Conservation (phyloP, 2,888 invertebrate genomes). For the Halictus ligatus region DNA sequence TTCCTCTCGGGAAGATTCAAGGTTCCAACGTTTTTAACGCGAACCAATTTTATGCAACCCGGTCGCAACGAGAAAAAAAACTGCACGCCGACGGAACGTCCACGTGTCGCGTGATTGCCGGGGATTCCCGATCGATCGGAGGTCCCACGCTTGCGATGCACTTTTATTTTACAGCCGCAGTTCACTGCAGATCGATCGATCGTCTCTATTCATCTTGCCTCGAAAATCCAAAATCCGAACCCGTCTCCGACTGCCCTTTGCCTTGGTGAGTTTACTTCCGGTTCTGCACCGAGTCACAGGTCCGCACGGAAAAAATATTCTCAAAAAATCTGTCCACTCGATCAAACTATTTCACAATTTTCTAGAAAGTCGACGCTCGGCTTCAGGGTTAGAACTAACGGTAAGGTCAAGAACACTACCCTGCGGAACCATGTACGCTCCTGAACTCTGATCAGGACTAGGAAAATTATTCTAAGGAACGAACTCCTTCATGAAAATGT, state of each 20-base stretch:
- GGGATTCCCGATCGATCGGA: slow-evolving; percentile 73
- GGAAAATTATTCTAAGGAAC: neutral
- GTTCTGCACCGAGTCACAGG: neutral
- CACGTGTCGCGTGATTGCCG: slow-evolving; percentile 74
- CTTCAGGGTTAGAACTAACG: neutral
- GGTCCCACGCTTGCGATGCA: slow-evolving; percentile 59
- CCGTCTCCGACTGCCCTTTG: neutral
- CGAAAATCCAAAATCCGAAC: neutral
- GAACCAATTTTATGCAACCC: neutral
- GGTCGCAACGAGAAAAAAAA: slow-evolving; percentile 13
- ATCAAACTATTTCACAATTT: neutral
- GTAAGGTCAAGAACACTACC: slow-evolving; percentile 6
- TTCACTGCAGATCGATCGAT: slow-evolving; percentile 60
- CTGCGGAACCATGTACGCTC: neutral
- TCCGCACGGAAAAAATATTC: neutral
- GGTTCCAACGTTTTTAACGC: slow-evolving; percentile 23
- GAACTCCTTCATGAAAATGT: neutral
- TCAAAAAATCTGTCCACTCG: neutral
- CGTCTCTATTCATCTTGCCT: slow-evolving; percentile 31
- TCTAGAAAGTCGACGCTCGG: neutral
- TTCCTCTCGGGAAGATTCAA: slow-evolving; percentile 23
- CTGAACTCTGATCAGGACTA: neutral
- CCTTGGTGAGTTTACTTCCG: neutral
- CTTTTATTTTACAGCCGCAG: slow-evolving; percentile 60
- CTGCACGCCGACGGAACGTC: slow-evolving; percentile 33